A percentile compares a stretch with the other conserved stretches of the same genome.
These are phyloP conservation scores for Bombyx mandarina DNA, from an alignment of 1,140 invertebrate species.

Conservation along the genomic window DNA sequence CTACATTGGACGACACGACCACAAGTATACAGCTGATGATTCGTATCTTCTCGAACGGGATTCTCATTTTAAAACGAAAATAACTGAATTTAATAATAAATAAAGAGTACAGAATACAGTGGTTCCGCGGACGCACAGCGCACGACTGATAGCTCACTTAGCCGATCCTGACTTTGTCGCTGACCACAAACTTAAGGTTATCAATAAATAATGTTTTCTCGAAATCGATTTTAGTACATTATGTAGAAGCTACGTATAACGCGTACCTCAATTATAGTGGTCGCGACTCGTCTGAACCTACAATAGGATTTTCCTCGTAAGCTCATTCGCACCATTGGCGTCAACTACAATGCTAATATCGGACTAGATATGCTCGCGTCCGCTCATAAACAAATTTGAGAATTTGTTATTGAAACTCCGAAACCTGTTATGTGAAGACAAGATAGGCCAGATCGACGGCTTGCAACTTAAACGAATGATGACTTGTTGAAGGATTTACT, in stretches of 20 bases:
- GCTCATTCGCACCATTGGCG: background rate
- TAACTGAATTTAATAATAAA: slow-evolving; percentile 4
- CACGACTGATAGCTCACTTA: slow-evolving; percentile 23
- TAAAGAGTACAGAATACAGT: slow-evolving; percentile 9
- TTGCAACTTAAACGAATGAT: no score
- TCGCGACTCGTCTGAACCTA: slow-evolving; percentile 5
- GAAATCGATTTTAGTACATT: slow-evolving; percentile 9
- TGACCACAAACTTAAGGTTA: slow-evolving; percentile 27
- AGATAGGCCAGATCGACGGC: no score
- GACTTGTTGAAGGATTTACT: no score
- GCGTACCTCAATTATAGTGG: slow-evolving; percentile 15
- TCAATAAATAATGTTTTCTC: slow-evolving; percentile 23
- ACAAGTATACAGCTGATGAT: slow-evolving; percentile 13
- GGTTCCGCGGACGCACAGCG: slow-evolving; percentile 15
- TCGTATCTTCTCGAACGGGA: slow-evolving; percentile 5
- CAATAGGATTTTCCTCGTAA: slow-evolving; percentile 18
- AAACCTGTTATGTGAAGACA: no score
- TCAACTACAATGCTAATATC: background rate
- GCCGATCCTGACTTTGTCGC: slow-evolving; percentile 20
- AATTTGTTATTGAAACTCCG: no score
- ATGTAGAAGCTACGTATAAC: slow-evolving; percentile 7
- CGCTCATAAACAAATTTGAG: no score
- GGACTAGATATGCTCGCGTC: no score
- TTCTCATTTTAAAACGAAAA: slow-evolving; percentile 11
- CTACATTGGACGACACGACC: slow-evolving; percentile 8